Evolutionary conservation across 2,888 invertebrate genomes (phyloP), one percentile per base, ranked within the genome.

Genomic region (Rhagonycha fulva): DNA sequence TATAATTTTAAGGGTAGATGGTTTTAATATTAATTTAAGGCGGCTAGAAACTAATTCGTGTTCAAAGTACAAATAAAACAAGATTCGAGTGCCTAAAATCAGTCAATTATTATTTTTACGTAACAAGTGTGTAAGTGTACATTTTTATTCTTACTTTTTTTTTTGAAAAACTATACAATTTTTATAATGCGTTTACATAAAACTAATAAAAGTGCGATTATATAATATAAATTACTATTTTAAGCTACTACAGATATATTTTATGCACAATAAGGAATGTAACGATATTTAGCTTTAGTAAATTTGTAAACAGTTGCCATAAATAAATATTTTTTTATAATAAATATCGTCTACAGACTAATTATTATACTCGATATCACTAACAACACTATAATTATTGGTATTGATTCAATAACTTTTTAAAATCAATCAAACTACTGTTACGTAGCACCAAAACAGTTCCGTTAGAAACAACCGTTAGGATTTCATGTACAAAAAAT

Each of bases 181-280:
- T 14, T 62, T 76, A 74, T 62, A 74, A 73, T 72, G 75, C 60
- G 72, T 78, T 76, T 78, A 75, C 76, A 74, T 76, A 80, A 80
- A 80, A 80, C 80, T 76, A 81, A 81, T 80, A 82, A 82, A 84
- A 82, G 84, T 84, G 85, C 83, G 82, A 82, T 84, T 83, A 82
- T 68, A 80, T 76, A 79, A 47, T 81, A 14, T 80, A 81, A 76
- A 75, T 47, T 79, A 81, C 80, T 81, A 82, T 81, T 81, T 47
- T 82, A 82, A 83, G 82, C 81, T 82, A 47, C 47, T 47, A 47
- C 47, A 47, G n/a, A 47, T n/a, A 70, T 72, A 72, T 67, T 70
- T 61, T 76, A 71, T 72, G 74, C 63, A 67, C 68, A 30, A 71
- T 78, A 79, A 81, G 84, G 84, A 84, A 85, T 85, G 85, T 83